phyloP scores from a whole-genome alignment of 2,888 invertebrate species.

The Epinotia bilunana region DNA sequence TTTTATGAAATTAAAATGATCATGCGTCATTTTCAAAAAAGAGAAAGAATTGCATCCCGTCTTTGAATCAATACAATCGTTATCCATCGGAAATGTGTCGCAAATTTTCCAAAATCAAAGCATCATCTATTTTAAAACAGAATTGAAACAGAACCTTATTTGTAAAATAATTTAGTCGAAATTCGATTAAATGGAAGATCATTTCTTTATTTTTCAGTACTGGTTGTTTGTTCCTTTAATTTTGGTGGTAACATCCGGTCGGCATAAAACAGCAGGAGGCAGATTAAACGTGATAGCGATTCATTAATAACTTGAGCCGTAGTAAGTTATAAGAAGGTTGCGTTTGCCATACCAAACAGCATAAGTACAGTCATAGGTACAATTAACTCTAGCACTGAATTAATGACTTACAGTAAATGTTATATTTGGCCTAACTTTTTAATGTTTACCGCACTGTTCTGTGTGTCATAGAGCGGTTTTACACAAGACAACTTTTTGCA shows the following conservation, averaged over 20 bases:
- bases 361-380: too few relatives aligned
- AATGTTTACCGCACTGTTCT: too few relatives aligned
- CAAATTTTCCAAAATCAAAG: conserved; percentile 10
- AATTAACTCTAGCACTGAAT: too few relatives aligned
- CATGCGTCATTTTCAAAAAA: conserved; percentile 18
- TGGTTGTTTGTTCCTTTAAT: conserved; percentile 17
- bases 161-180: not conserved
- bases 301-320: not conserved
- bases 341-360: too few relatives aligned
- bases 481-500: too few relatives aligned
- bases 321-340: not conserved
- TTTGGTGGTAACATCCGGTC: conserved; percentile 29
- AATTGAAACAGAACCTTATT: not conserved
- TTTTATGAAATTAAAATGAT: conserved; percentile 35
- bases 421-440: too few relatives aligned
- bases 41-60: conserved; percentile 11
- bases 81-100: conserved; percentile 18
- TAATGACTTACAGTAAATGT: too few relatives aligned
- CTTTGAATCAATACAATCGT: not conserved
- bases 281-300: conserved; percentile 8
- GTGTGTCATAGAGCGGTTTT: too few relatives aligned
- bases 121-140: not conserved
- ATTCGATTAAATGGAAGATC: not conserved
- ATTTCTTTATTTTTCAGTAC: conserved; percentile 8
- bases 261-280: conserved; percentile 2